These are phyloP conservation scores for Coreius guichenoti DNA, from an alignment of 2,797 vertebrate species.

Conservation along the genomic window DNA sequence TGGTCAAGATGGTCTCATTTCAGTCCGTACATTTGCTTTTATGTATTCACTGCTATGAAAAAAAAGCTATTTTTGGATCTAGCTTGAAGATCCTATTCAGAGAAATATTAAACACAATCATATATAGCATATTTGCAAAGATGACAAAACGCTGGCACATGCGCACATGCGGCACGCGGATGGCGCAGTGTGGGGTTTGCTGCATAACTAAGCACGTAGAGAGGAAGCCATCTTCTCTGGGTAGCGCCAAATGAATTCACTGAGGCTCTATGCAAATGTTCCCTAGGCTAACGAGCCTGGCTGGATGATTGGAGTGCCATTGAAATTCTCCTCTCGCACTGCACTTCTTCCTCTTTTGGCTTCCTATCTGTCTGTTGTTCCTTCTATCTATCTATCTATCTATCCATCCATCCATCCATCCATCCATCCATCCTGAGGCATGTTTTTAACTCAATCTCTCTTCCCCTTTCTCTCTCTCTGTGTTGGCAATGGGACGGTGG, in stretches of 20 bases:
- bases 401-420: constrained; percentile 54
- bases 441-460: not conserved
- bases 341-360: constrained; percentile 56
- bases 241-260: constrained; percentile 82
- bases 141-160: constrained; percentile 31
- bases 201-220: constrained; percentile 75
- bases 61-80: constrained; percentile 1
- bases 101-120: constrained; percentile 24
- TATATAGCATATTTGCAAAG: constrained; percentile 26
- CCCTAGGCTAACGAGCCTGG: constrained; percentile 82
- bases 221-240: constrained; percentile 81
- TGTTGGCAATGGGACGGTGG: constrained; percentile 69
- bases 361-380: constrained; percentile 49
- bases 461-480: constrained; percentile 57
- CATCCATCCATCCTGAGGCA: constrained; percentile 17
- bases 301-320: constrained; percentile 85
- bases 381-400: constrained; percentile 63
- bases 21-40: not conserved
- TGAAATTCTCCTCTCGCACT: constrained; percentile 84
- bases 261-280: constrained; percentile 84
- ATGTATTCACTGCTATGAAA: not conserved
- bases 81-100: not conserved
- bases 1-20: constrained; percentile 17
- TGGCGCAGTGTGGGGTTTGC: constrained; percentile 65
- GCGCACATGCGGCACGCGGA: not conserved